Percentiles rank a stretch among this genome's conserved stretches.
These are phyloP conservation scores for Akabosia matsudoensis DNA, from an alignment of 1,140 invertebrate genomes.

Conservation along the genomic window DNA sequence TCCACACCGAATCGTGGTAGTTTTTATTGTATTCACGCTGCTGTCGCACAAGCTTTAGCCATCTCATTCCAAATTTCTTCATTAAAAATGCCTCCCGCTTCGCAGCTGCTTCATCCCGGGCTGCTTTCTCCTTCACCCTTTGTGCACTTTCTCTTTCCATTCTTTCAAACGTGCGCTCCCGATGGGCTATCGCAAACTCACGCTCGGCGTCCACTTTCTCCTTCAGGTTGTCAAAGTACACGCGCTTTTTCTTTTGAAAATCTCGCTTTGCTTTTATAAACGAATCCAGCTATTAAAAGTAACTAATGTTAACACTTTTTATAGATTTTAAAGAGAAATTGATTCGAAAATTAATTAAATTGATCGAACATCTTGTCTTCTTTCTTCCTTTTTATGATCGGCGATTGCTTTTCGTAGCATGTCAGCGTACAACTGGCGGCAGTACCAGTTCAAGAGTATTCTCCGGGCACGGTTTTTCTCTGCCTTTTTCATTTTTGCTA, in stretches of 20 bases:
- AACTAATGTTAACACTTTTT: too few species aligned
- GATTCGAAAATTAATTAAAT: too few species aligned
- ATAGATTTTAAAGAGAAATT: too few species aligned
- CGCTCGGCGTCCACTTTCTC: not conserved
- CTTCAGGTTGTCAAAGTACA: not conserved
- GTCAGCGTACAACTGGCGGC: slow-evolving; percentile 11
- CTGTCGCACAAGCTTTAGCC: not conserved
- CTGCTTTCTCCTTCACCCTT: not conserved
- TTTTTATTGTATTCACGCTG: not conserved
- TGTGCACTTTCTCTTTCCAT: not conserved
- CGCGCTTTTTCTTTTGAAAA: not conserved
- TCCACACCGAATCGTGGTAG: slow-evolving; percentile 8
- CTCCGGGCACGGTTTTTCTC: not conserved
- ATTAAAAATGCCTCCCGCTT: not conserved
- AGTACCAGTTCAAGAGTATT: not conserved
- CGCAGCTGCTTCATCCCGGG: not conserved
- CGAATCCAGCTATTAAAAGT: not conserved
- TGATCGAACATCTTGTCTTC: not conserved
- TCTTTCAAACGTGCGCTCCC: not conserved
- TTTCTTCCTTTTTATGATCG: not conserved
- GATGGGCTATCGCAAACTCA: not conserved
- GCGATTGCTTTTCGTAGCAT: not conserved
- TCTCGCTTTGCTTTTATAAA: not conserved
- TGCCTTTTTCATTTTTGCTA: not conserved
- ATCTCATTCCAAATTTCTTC: not conserved